A percentile compares a stretch with the other conserved stretches of the same genome.
These are phyloP conservation scores for Chrysopa pallens DNA, from an alignment of 1,140 invertebrate species.

Conservation along the genomic window DNA sequence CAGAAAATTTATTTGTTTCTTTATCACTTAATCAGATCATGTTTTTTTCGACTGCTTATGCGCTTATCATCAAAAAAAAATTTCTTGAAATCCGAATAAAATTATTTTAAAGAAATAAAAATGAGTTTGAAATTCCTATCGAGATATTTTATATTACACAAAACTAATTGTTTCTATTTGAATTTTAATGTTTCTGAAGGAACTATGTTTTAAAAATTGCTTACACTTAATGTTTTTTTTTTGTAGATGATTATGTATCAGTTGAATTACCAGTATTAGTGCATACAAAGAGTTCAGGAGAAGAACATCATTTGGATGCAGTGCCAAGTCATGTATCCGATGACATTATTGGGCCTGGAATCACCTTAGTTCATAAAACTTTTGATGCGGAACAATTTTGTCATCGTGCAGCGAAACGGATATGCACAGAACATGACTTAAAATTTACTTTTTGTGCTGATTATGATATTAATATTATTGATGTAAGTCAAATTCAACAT, in stretches of 20 bases:
- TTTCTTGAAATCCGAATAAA: no score
- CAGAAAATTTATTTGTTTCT: no score
- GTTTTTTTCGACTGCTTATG: no score
- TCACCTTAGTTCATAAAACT: conserved; percentile 20
- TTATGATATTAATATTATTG: conserved; percentile 20
- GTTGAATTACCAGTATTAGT: conserved; percentile 20
- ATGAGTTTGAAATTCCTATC: conserved; percentile 4
- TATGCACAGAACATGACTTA: conserved; percentile 17
- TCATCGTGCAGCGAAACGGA: conserved; percentile 16
- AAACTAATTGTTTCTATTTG: no score
- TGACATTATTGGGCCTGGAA: conserved; percentile 17
- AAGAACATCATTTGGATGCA: conserved; percentile 19
- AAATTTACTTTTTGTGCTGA: conserved; percentile 21
- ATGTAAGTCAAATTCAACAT: conserved; percentile 14
- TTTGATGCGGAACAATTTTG: conserved; percentile 23
- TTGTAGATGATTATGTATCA: conserved; percentile 20
- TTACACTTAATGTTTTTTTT: conserved; percentile 1
- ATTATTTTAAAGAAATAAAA: no score
- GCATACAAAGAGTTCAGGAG: conserved; percentile 12
- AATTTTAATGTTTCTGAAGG: no score
- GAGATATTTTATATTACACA: background rate
- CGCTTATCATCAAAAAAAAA: no score
- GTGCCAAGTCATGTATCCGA: conserved; percentile 18
- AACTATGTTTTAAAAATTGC: no score
- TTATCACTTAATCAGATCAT: no score